Base-by-base conservation (phyloP, 2,888 invertebrate genomes). In the Diloba caeruleocephala region DNA sequence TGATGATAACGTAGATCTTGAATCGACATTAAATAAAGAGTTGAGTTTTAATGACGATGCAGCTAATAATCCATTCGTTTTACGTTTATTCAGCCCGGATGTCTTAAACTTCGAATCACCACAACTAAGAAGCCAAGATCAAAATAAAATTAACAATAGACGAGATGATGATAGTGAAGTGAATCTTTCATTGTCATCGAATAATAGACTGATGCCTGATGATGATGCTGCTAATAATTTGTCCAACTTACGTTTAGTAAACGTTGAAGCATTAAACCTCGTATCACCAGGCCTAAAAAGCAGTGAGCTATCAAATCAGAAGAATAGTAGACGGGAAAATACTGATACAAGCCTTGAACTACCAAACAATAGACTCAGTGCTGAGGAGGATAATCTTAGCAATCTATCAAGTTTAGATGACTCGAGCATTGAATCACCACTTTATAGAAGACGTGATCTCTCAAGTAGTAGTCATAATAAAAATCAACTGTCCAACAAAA, bases 151-250 rank as follows among this genome's bases (percentile, higher is more conserved):
- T 0, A 17, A 26, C 12, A 34, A 34, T 12, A 62, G 33, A 21
- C 34, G 33, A 12, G 10, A 9, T 15, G 21, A 34, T 17, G 19
- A n/a, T 10, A 28, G 31, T 19, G 26, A 23, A 12, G 3, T 32
- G 3, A 32, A 36, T 32, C 31, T 56, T 25, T 26, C 26, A 0
- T 2, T 41, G 5, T 37, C 37, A 9, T 32, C 57, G 9, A 9
- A 29, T 25, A 15, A 55, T 3, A 41, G 36, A 25, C 0, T 62
- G 14, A 41, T 1, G 12, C 26, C 23, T 41, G 39, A 54, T 28
- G 23, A 62, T 36, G 12, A 25, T 13, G 5, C 34, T 6, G 28
- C 17, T 1, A 15, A 21, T 3, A 17, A 48, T 33, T 36, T 59
- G 4, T 23, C 59, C 13, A 10, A 39, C 4, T 25, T 39, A 26